Percentiles rank a stretch among this genome's conserved stretches.
These are phyloP conservation scores for Thaumatotibia leucotreta DNA, from an alignment of 1,140 invertebrate genomes.

Conservation along the genomic window DNA sequence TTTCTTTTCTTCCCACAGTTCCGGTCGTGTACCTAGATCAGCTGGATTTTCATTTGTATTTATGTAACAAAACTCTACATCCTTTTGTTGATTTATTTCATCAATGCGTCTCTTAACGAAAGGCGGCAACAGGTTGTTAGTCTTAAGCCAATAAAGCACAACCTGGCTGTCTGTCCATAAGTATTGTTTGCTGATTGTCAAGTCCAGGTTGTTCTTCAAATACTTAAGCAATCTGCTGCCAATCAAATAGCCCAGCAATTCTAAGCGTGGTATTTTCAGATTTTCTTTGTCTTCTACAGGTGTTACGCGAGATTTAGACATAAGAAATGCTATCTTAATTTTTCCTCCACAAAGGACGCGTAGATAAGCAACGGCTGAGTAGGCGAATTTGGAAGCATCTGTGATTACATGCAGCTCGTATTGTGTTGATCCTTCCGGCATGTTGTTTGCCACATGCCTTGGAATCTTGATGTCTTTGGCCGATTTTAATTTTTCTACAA, in stretches of 20 bases:
- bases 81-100: conserved; percentile 6
- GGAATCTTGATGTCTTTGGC: background rate
- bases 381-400: conserved; percentile 13
- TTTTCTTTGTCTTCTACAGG: conserved; percentile 3
- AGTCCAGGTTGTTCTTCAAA: background rate
- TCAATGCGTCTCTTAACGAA: conserved; percentile 8
- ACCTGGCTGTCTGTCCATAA: conserved; percentile 15
- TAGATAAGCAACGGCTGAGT: conserved; percentile 6
- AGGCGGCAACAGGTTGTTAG: conserved; percentile 1
- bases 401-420: conserved; percentile 17
- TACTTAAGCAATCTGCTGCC: conserved; percentile 15
- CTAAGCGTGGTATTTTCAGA: conserved; percentile 11
- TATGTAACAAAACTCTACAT: background rate
- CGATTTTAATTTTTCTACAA: background rate
- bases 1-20: background rate
- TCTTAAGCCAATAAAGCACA: conserved; percentile 1
- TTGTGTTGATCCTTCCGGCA: background rate
- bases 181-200: background rate
- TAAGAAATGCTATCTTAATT: background rate
- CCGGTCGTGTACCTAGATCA: conserved; percentile 12
- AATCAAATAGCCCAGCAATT: conserved; percentile 3
- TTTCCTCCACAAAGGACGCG: background rate
- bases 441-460: background rate
- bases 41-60: background rate
- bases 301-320: conserved; percentile 12